Base-by-base conservation (phyloP, 2,888 invertebrate species). In the Ommatoiulus sabulosus region DNA sequence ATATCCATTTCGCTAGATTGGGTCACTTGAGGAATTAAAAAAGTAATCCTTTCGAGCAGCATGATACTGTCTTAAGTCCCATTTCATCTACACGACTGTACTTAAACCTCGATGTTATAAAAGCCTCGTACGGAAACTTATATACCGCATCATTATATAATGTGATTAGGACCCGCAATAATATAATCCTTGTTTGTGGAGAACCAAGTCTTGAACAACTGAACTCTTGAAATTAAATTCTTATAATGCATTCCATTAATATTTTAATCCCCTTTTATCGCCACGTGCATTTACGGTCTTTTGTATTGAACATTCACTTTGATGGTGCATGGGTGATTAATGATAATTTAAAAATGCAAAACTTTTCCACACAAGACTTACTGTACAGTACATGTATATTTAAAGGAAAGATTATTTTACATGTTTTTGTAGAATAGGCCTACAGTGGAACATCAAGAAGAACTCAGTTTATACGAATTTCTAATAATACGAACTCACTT, bases 11-110 rank as follows among this genome's bases (percentile, higher is more conserved):
- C 12, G 80, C 80, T 80, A 35, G 80, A 12, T 80, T 35, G 35
- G 35, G 80, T 35, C 80, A 80, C 80, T 80, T 35, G 80, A 35
- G 80, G 12, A 80, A 80, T 80, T 35, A 35, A 80, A 80, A 80
- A 80, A 6, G 35, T 80, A 35, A 80, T 80, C 80, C 80, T 35
- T 35, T 8, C 8, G 80, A 17, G 20, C 80, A 80, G 35, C 35
- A 57, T 4, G 15, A 80, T 35, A 35, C 80, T 15, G 1, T 80
- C 10, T 80, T 80, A 35, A 80, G 80, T 35, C 24, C 80, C 24
- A 80, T 35, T 80, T 1, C 7, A 80, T 35, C 35, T 80, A 80
- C 80, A 4, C 63, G 7, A 35, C 72, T 72, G 24, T 72, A 6
- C 24, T 10, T 63, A 63, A 72, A 20, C 1, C 5, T 17, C 5